A percentile compares a stretch with the other conserved stretches of the same genome.
Evolutionary conservation across 2,113 vertebrate species (phyloP).

Genomic region (Oncorhynchus tshawytscha): DNA sequence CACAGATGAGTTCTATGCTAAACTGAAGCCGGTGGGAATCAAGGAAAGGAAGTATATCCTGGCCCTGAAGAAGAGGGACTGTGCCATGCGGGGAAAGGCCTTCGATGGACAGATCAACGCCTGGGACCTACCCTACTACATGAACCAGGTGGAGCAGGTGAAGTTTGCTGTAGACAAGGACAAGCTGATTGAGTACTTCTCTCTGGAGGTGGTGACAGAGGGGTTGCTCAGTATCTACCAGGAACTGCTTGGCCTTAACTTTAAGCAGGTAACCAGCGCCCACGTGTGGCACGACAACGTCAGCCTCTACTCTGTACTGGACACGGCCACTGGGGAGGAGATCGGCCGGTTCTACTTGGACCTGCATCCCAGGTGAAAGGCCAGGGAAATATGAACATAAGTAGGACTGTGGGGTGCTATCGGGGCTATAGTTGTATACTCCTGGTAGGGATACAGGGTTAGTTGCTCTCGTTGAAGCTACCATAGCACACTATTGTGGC

Average conservation of each 20-base stretch:
- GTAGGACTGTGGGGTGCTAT: not conserved
- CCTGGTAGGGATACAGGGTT: not conserved
- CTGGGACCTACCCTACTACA: constrained; percentile 92
- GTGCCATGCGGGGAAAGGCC: constrained; percentile 74
- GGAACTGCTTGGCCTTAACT: constrained; percentile 86
- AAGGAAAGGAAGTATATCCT: constrained; percentile 86
- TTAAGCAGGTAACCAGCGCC: constrained; percentile 75
- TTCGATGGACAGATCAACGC: constrained; percentile 88
- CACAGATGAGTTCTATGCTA: constrained; percentile 82
- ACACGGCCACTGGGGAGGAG: constrained; percentile 78
- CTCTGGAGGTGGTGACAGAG: constrained; percentile 85
- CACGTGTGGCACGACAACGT: constrained; percentile 87
- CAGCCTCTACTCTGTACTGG: constrained; percentile 81
- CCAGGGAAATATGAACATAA: not conserved
- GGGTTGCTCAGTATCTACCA: constrained; percentile 89
- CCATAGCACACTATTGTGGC: not conserved
- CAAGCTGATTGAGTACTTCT: constrained; percentile 91
- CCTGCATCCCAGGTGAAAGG: constrained; percentile 82
- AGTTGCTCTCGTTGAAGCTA: constrained; percentile 36
- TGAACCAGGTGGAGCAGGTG: constrained; percentile 89
- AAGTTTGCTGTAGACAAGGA: constrained; percentile 91
- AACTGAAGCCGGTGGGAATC: constrained; percentile 80
- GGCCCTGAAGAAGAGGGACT: constrained; percentile 86
- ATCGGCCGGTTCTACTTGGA: constrained; percentile 94
- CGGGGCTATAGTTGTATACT: not conserved